phyloP scores from a whole-genome alignment of 2,888 invertebrate genomes.

The Fabriciana adippe region DNA sequence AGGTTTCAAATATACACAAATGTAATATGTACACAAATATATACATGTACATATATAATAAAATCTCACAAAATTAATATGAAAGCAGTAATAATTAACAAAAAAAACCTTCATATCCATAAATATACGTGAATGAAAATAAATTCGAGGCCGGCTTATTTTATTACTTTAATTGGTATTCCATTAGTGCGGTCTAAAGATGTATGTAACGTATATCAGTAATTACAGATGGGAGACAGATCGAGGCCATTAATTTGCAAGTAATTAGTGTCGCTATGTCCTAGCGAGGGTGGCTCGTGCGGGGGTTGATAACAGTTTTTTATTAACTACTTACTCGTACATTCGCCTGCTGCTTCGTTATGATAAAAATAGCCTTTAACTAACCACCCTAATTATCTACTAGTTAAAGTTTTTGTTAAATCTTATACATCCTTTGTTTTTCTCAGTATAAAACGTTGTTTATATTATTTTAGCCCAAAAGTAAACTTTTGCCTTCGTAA shows the following conservation, averaged over 20 bases:
- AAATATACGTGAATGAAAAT: conserved; percentile 7
- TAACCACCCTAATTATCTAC: not conserved
- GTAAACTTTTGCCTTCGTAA: no score
- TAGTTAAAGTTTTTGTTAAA: no score
- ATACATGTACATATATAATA: no score
- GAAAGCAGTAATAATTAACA: no score
- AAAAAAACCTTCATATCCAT: conserved; percentile 20
- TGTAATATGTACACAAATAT: no score
- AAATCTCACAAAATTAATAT: no score
- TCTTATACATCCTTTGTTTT: no score
- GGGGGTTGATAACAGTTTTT: conserved; percentile 20
- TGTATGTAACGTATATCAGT: conserved; percentile 1
- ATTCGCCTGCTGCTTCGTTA: not conserved
- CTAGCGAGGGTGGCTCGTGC: conserved; percentile 1
- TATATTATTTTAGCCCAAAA: no score
- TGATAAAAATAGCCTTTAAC: no score
- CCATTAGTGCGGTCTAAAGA: not conserved
- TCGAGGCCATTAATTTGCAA: conserved; percentile 16
- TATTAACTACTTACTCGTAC: not conserved
- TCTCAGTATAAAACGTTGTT: no score
- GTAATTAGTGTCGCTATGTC: conserved; percentile 10
- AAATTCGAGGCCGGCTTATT: not conserved
- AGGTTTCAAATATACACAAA: no score
- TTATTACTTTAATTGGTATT: not conserved
- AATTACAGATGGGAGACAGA: conserved; percentile 14